Base-by-base conservation (phyloP, 2,888 invertebrate genomes). In the Shargacucullia verbasci region DNA sequence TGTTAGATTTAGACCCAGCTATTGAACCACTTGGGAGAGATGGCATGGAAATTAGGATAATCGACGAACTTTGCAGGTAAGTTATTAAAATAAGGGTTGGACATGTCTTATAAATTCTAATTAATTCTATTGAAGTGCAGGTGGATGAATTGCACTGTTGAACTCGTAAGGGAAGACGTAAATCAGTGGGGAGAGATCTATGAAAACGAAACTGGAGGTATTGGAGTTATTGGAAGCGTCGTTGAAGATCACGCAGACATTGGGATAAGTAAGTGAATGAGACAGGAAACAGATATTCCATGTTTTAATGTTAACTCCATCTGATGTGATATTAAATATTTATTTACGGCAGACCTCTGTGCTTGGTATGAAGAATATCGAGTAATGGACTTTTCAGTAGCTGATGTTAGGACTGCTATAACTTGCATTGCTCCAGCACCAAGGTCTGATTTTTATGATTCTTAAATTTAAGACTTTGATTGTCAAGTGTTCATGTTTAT, bases 341-440 rank as follows among this genome's bases (percentile, higher is more conserved):
- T 0, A 53, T 38, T 80, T 83, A 52, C 64, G 85, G 87, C 73
- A 60, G 83, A 84, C 2, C 60, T 96, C 0, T 95, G 96, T 79
- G 94, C 95, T 9, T 96, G 96, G 96, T 95, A 94, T 75, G 94
- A 95, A 54, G 95, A 94, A 66, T 96, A 95, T 78, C 78, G 86
- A 53, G 95, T 90, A 64, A 78, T 96, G 77, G 96, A 96, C 75
- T 94, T 96, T 77, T 95, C 96, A 0, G 91, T 93, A 72, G 93
- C 95, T 13, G 88, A 92, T 48, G 92, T 95, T 29, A 89, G 96
- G 65, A 95, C 96, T 29, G 96, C 95, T 31, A 89, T 96, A n/a
- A 96, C 96, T 0, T 96, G 96, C 72, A 83, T 97, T 47, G 95
- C 96, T n/a, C 96, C 97, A 33, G 94, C 95, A 54, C 96, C 97